Evolutionary conservation across 1,140 invertebrate species (phyloP).

Genomic region (Heliconius congener): DNA sequence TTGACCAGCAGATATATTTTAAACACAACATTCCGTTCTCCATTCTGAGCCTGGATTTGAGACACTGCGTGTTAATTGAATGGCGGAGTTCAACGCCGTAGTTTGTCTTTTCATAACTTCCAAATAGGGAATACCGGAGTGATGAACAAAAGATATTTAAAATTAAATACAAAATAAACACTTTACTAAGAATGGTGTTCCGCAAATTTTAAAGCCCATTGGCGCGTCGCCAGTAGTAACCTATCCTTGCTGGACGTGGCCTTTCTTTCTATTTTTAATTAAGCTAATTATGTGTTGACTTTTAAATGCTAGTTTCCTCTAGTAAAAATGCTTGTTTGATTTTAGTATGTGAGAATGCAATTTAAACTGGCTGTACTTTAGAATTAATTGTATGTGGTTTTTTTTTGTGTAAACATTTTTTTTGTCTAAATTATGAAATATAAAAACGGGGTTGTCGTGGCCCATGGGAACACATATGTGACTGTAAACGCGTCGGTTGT

Average conservation of each 20-base stretch:
- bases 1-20: no score
- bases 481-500: no score
- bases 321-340: conserved; percentile 2
- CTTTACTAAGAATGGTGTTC: background rate
- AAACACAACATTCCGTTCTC: background rate
- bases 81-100: no score
- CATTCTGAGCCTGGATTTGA: no score
- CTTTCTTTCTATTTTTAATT: conserved; percentile 28
- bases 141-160: no score
- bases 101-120: no score
- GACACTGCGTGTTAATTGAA: no score
- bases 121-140: no score
- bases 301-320: conserved; percentile 23
- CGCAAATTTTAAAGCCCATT: background rate
- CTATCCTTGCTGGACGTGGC: conserved; percentile 17
- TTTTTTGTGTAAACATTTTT: background rate
- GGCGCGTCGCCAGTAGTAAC: background rate
- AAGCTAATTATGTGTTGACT: conserved; percentile 35
- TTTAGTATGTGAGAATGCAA: background rate
- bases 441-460: no score
- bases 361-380: background rate
- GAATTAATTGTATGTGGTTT: background rate
- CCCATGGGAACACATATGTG: no score
- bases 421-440: no score
- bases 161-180: background rate